Evolutionary conservation across 92 coral and sea anemone genomes (phyloP), one percentile per base, ranked within the genome.

Genomic region (Zoanthus sociatus): DNA sequence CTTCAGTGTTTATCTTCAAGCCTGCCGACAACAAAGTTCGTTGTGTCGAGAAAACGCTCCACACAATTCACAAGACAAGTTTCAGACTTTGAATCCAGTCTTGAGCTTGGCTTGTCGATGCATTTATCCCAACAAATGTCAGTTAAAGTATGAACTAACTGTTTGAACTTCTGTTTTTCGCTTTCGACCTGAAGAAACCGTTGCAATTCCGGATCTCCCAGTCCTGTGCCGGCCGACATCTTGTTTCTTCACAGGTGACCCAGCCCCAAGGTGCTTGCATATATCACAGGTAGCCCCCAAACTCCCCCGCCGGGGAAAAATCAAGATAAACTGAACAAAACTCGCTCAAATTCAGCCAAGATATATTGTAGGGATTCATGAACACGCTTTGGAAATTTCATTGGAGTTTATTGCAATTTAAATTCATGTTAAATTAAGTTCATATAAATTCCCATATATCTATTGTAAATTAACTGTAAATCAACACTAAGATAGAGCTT

Each of bases 101-200:
- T 93, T 66, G 91, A 88, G 67, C 94, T 90, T 46, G 92, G 90
- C 87, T 97, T 97, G 51, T 97, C 99, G 83, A 95, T 88, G 63
- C 99, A 97, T 56, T 92, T 97, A 4, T 97, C 99, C 99, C 99
- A 97, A 30, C 99, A 97, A 37, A 87, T 83, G 32, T 93, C 97
- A 1, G 99, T 95, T 60, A 97, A 84, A 84, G 81, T 95, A 79
- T 92, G 98, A 1, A 97, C 99, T 58, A 92, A 88, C 9, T 92
- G 70, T 66, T 93, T 96, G 69, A 97, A 95, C 75, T 92, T 95
- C 53, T 91, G 95, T 68, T 89, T 95, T 76, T 97, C 97, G 33
- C 92, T 87, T 91, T 97, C 99, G 17, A 92, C 92, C 14, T 91
- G 88, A 75, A 97, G 91, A 83, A 93, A 90, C 45, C 91, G 90